A percentile compares a stretch with the other conserved stretches of the same genome.
phyloP scores from a whole-genome alignment of 2,113 vertebrate genomes.

The Calidris pugnax region DNA sequence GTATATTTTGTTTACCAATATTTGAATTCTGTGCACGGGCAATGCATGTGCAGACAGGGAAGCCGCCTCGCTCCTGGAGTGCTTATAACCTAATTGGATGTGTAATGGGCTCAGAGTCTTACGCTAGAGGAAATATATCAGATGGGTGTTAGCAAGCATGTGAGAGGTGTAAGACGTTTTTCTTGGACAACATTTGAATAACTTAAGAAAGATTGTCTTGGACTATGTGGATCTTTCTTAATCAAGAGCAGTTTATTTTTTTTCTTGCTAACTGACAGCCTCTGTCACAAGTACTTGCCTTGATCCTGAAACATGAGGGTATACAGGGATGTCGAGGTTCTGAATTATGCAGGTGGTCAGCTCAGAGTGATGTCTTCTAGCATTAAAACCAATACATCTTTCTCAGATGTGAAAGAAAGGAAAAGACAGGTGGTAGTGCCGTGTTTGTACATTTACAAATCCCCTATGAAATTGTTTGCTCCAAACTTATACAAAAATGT shows the following conservation, averaged over 20 bases:
- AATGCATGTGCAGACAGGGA: background rate
- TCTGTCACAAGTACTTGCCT: background rate
- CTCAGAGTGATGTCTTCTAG: background rate
- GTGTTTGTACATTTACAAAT: background rate
- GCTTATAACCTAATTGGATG: background rate
- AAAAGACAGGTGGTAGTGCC: background rate
- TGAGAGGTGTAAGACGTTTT: background rate
- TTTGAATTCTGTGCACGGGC: background rate
- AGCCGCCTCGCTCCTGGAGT: background rate
- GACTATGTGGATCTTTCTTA: background rate
- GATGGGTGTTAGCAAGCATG: background rate
- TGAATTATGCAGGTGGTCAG: slow-evolving; percentile 3
- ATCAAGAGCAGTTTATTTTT: background rate
- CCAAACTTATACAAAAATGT: background rate
- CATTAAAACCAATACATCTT: background rate
- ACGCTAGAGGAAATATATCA: background rate
- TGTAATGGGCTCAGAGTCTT: background rate
- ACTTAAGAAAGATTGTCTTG: background rate
- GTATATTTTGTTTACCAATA: background rate
- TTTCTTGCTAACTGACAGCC: background rate
- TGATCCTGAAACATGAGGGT: background rate
- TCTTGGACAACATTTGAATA: background rate
- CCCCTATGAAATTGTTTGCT: background rate
- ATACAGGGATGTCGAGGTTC: background rate
- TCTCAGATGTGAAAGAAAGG: background rate